phyloP scores from a whole-genome alignment of 2,113 vertebrate genomes.

The Leuciscus idus region DNA sequence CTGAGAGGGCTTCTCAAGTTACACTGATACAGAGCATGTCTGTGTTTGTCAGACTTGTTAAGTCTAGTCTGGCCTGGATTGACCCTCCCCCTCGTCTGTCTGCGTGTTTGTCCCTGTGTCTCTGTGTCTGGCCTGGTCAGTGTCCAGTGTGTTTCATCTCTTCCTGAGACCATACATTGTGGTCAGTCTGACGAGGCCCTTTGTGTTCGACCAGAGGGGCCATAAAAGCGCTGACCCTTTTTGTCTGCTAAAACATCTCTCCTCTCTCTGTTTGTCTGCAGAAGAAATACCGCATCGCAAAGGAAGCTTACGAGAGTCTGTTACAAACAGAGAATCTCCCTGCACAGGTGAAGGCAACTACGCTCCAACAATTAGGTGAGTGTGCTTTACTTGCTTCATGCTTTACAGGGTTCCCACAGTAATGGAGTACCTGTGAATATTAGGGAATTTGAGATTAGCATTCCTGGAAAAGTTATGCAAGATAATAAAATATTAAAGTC shows the following conservation, averaged over 20 bases:
- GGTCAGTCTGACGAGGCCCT: conserved; percentile 64
- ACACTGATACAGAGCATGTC: conserved; percentile 40
- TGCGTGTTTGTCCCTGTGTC: conserved; percentile 44
- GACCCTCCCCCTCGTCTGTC: conserved; percentile 66
- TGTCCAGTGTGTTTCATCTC: conserved; percentile 40
- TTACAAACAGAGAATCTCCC: conserved; percentile 95
- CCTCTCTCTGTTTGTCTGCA: conserved; percentile 66
- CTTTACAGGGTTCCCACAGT: background rate
- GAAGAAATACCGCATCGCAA: conserved; percentile 97
- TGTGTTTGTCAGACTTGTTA: conserved; percentile 61
- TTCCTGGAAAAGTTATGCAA: background rate
- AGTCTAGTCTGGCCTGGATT: conserved; percentile 72
- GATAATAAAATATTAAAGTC: background rate
- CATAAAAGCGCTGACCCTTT: conserved; percentile 69
- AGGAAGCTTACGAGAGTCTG: conserved; percentile 97
- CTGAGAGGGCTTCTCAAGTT: conserved; percentile 65
- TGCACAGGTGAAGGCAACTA: conserved; percentile 96
- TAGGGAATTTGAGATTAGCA: background rate
- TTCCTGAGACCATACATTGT: conserved; percentile 59
- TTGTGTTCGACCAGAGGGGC: conserved; percentile 66
- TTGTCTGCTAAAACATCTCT: conserved; percentile 66
- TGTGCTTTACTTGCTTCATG: conserved; percentile 34
- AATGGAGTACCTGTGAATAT: background rate
- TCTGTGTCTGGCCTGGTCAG: conserved; percentile 40
- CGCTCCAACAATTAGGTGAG: conserved; percentile 98